Evolutionary conservation across 2,113 vertebrate genomes (phyloP).

Genomic region (Hemicordylus capensis): DNA sequence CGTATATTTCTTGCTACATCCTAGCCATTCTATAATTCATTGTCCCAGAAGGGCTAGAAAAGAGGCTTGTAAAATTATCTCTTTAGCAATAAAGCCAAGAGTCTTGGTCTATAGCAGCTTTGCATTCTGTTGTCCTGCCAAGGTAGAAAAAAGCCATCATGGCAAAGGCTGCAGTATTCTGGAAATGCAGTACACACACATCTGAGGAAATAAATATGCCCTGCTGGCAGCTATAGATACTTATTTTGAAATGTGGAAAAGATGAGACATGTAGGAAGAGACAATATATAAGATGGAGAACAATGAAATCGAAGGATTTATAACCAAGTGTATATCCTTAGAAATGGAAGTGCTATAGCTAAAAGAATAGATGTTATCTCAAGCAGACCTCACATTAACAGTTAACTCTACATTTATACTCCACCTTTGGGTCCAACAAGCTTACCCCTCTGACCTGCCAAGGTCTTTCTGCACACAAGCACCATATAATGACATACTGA

Average conservation of each 20-base stretch:
- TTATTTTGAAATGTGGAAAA: neutral
- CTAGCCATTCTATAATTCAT: conserved; percentile 43
- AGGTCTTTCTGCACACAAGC: neutral
- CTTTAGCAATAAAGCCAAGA: conserved; percentile 38
- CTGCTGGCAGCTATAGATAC: neutral
- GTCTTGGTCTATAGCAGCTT: neutral
- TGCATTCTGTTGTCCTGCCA: neutral
- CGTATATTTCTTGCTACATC: conserved; percentile 16
- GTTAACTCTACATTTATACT: neutral
- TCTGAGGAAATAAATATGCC: neutral
- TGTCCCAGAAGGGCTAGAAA: conserved; percentile 49
- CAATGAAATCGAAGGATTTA: neutral
- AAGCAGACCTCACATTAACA: conserved; percentile 32
- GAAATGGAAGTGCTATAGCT: neutral
- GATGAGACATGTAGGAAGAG: neutral
- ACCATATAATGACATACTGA: neutral
- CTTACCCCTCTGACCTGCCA: neutral
- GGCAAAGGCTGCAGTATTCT: neutral
- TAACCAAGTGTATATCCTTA: conserved; percentile 3
- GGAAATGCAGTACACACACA: neutral
- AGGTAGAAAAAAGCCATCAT: neutral
- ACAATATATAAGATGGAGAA: conserved; percentile 6
- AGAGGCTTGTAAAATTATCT: conserved; percentile 44
- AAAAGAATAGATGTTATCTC: too few relatives aligned
- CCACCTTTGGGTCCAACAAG: neutral